Conservation (phyloP, 2,797 vertebrate genomes). For the Coccyzus lansbergi region DNA sequence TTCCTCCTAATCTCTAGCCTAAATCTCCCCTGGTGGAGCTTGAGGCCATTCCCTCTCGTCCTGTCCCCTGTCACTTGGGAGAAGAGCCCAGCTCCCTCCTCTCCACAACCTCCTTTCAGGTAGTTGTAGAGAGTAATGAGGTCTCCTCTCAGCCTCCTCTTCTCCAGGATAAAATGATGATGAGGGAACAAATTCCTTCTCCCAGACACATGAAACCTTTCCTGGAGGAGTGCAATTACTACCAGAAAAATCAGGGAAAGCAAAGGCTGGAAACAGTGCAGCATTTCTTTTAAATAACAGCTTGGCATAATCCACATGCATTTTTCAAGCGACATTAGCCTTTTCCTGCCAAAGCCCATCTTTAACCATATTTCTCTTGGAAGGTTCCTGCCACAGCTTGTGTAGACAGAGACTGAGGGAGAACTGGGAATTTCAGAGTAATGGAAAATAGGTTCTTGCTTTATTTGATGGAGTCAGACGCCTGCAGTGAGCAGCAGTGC, state of each 20-base stretch:
- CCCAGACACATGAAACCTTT: background rate
- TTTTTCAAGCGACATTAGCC: background rate
- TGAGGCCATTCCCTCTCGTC: too few species aligned
- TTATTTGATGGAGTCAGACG: background rate
- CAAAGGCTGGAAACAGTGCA: background rate
- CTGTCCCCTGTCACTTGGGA: too few species aligned
- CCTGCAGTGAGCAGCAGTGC: background rate
- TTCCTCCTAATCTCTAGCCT: too few species aligned
- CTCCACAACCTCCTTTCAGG: too few species aligned
- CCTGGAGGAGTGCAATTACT: background rate
- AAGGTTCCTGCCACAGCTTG: background rate
- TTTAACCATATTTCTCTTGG: background rate
- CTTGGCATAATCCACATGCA: slow-evolving; percentile 34
- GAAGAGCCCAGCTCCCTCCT: too few species aligned
- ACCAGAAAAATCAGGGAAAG: background rate
- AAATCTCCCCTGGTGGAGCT: too few species aligned
- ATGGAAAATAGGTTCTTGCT: background rate
- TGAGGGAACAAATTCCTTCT: background rate
- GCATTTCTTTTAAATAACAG: slow-evolving; percentile 44
- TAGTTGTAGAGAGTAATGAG: too few species aligned
- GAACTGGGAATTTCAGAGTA: background rate
- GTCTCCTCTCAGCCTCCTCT: too few species aligned
- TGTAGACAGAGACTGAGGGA: background rate
- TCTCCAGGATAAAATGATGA: too few species aligned
- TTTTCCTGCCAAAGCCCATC: slow-evolving; percentile 53